A percentile compares a stretch with the other conserved stretches of the same genome.
These are phyloP conservation scores for Pheosia tremula DNA, from an alignment of 2,888 invertebrate species.

Conservation along the genomic window DNA sequence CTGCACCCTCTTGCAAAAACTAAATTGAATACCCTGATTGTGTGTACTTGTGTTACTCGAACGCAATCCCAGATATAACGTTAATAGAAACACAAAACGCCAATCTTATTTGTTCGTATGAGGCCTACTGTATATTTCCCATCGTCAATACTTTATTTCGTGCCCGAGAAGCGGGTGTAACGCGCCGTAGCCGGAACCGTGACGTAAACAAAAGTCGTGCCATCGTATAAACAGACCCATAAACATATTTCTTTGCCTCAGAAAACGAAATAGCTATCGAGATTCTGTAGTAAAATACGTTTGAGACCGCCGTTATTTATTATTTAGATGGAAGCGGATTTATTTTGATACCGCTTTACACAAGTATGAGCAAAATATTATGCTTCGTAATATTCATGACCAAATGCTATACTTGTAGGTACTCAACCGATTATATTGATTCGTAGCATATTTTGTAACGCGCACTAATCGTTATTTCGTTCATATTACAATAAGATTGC, in stretches of 20 bases:
- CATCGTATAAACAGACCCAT: slow-evolving; percentile 42
- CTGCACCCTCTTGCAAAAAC: slow-evolving; percentile 65
- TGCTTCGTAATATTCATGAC: background rate
- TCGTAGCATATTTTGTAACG: background rate
- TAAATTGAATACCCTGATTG: slow-evolving; percentile 60
- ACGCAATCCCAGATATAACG: slow-evolving; percentile 14
- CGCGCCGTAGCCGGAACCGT: slow-evolving; percentile 30
- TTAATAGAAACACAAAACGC: slow-evolving; percentile 21
- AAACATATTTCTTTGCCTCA: slow-evolving; percentile 44
- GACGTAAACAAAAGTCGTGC: slow-evolving; percentile 40
- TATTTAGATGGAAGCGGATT: slow-evolving; percentile 38
- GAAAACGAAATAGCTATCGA: slow-evolving; percentile 41
- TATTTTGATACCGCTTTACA: slow-evolving; percentile 31
- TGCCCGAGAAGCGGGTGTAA: slow-evolving; percentile 22
- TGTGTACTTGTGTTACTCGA: slow-evolving; percentile 23
- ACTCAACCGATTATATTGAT: background rate
- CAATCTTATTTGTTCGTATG: slow-evolving; percentile 18
- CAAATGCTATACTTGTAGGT: background rate
- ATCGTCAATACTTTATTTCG: slow-evolving; percentile 21
- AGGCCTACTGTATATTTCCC: slow-evolving; percentile 14
- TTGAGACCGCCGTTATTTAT: slow-evolving; percentile 43
- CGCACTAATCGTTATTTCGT: too few species aligned
- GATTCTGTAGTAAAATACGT: slow-evolving; percentile 41
- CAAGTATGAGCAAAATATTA: slow-evolving; percentile 6
- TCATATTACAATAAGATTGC: too few species aligned